phyloP scores from a whole-genome alignment of 2,888 invertebrate genomes.

The Sminthurinus aureus region DNA sequence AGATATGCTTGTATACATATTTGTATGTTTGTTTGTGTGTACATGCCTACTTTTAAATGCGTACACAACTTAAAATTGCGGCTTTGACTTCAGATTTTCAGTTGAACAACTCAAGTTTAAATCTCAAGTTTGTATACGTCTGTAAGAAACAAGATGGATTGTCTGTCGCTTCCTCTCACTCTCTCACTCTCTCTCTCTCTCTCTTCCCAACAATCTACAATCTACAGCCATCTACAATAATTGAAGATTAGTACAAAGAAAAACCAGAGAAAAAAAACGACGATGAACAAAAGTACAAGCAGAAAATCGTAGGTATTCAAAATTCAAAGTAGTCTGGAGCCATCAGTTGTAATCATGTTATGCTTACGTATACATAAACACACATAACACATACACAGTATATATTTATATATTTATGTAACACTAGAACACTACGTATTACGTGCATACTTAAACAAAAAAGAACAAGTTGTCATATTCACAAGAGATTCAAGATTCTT shows the following conservation, averaged over 20 bases:
- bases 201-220: background rate
- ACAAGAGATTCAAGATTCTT: no score
- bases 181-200: slow-evolving; percentile 12
- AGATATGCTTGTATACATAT: no score
- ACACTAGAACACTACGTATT: no score
- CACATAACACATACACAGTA: no score
- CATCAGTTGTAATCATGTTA: no score
- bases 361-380: no score
- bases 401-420: no score
- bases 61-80: background rate
- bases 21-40: no score
- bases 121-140: background rate
- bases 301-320: background rate
- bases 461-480: no score
- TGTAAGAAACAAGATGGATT: slow-evolving; percentile 1
- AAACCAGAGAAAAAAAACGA: background rate
- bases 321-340: no score
- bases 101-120: background rate
- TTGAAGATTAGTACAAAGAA: background rate
- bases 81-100: background rate
- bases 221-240: background rate
- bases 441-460: no score
- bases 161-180: background rate
- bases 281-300: background rate
- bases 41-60: background rate